phyloP scores from a whole-genome alignment of 2,113 vertebrate genomes.

The Astatoreochromis straeleni region DNA sequence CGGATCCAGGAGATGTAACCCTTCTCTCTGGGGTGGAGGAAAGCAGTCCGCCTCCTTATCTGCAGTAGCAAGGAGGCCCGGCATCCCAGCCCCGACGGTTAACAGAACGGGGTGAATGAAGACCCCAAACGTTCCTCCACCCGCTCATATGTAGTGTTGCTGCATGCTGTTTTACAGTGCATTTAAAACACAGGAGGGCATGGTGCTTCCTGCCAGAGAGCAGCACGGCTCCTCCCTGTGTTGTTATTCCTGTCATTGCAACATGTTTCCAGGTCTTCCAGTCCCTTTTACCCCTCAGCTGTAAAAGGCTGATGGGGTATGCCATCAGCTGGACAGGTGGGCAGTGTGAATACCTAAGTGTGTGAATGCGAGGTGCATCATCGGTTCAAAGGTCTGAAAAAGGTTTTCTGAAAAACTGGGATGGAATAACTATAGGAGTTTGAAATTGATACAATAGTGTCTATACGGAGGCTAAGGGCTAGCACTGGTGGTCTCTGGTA shows the following conservation, averaged over 20 bases:
- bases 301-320: neutral
- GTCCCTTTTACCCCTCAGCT: neutral
- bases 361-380: neutral
- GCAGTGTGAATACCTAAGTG: neutral
- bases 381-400: neutral
- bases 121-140: neutral
- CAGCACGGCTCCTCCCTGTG: neutral
- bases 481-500: neutral
- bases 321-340: neutral
- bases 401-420: neutral
- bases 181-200: neutral
- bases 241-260: conserved; percentile 27
- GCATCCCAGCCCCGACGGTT: neutral
- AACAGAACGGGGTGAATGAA: neutral
- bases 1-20: neutral
- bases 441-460: neutral
- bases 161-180: neutral
- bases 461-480: neutral
- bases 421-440: neutral
- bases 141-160: neutral
- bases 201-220: neutral
- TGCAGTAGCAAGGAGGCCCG: neutral
- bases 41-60: neutral
- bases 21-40: neutral
- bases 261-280: neutral